A percentile compares a stretch with the other conserved stretches of the same genome.
These are phyloP conservation scores for Alethe diademata DNA, from an alignment of 2,113 vertebrate genomes.

Conservation along the genomic window DNA sequence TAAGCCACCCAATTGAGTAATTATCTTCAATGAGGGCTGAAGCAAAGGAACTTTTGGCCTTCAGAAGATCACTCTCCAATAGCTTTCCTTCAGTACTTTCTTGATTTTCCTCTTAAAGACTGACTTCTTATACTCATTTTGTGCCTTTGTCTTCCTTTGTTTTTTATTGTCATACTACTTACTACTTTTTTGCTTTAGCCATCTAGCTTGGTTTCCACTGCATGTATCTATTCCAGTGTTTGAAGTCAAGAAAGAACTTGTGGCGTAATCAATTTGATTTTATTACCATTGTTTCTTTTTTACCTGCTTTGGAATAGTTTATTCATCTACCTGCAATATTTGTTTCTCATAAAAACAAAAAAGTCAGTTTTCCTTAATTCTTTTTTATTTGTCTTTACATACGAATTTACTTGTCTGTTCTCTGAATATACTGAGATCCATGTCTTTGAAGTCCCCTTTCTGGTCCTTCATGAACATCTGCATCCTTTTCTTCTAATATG, in stretches of 20 bases:
- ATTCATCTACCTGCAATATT: not conserved
- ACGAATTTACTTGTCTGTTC: not conserved
- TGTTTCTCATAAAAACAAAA: not conserved
- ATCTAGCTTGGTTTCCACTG: not conserved
- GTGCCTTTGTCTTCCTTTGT: not conserved
- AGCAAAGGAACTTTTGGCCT: not conserved
- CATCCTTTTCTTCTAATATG: not conserved
- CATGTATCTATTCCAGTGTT: not conserved
- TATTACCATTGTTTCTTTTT: not conserved
- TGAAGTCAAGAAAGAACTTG: not conserved
- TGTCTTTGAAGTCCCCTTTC: not conserved
- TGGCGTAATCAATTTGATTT: not conserved
- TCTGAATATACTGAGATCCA: not conserved
- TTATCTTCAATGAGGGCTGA: not conserved
- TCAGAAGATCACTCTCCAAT: not conserved
- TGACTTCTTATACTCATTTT: not conserved
- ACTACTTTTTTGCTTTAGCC: not conserved
- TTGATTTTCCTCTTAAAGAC: not conserved
- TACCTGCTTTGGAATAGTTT: not conserved
- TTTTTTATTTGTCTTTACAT: not conserved
- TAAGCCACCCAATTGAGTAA: not conserved
- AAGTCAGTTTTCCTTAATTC: not conserved
- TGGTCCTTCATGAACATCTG: not conserved
- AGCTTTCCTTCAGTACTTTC: not conserved
- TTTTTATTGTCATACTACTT: not conserved